Evolutionary conservation across 2,888 invertebrate genomes (phyloP), one percentile per base, ranked within the genome.

Genomic region (Conomelus anceps): DNA sequence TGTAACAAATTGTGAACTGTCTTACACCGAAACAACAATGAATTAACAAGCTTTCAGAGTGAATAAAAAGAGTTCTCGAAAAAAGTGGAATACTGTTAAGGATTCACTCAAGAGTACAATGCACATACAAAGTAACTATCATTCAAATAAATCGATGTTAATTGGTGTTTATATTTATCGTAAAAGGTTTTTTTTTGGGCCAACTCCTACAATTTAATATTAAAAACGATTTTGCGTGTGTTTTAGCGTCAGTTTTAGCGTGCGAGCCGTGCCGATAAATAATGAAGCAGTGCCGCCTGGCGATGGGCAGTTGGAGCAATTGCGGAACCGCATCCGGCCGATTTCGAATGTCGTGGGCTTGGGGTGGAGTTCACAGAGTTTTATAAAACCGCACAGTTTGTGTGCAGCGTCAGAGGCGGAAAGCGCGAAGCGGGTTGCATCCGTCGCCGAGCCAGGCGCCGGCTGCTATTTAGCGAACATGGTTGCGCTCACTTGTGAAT

Each of bases 261-360:
- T 17, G 34, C 9, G 34, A 3, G 34, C 63, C n/a, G 63, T n/a
- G n/a, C n/a, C n/a, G 63, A 63, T 63, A 63, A 63, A n/a, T n/a
- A 63, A 63, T 63, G n/a, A 63, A 63, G n/a, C 63, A 63, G 63
- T n/a, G n/a, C 63, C 63, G 63, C 63, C 34, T 34, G 34, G 34
- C 34, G 34, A 63, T 86, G 86, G 22, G 86, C 26, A 86, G 86
- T 26, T 29, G 86, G 3, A 86, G 26, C 86, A 23, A 86, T 86
- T 86, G 26, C 24, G 24, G 24, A 22, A 86, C 86, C 29, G 86
- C 29, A 86, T 86, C 86, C 86, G 86, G 86, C 24, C 86, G 86
- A 24, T 23, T 23, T 86, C n/a, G 7, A 24, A n/a, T 24, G 86
- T 23, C 20, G 26, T 22, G 86, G 86, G 86, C 22, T 86, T 86